These are phyloP conservation scores for Exephanes ischioxanthus DNA, from an alignment of 2,888 invertebrate genomes.

Conservation along the genomic window DNA sequence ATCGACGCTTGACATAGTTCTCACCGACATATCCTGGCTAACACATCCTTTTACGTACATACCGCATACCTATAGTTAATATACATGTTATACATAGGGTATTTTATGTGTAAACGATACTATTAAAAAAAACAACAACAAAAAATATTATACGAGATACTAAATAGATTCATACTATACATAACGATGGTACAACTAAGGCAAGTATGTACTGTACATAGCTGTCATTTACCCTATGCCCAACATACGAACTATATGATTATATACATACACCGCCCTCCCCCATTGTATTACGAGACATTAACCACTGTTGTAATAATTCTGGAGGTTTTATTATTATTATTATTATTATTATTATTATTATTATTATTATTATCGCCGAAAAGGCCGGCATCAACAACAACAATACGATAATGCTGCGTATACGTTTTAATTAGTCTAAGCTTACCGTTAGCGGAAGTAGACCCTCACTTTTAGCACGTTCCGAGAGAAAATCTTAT, in stretches of 20 bases:
- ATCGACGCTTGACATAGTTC: conserved; percentile 82
- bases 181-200: conserved; percentile 82
- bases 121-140: conserved; percentile 71
- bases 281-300: conserved; percentile 80
- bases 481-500: conserved; percentile 73
- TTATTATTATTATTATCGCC: conserved; percentile 73
- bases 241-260: conserved; percentile 75
- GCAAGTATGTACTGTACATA: conserved; percentile 85
- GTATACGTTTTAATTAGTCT: conserved; percentile 81
- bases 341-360: conserved; percentile 73
- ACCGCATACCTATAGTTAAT: conserved; percentile 82
- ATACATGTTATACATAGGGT: conserved; percentile 81
- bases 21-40: conserved; percentile 84
- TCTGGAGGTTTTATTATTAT: conserved; percentile 72
- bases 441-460: conserved; percentile 81
- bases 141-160: conserved; percentile 76
- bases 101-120: conserved; percentile 83
- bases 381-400: conserved; percentile 68
- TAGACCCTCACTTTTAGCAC: conserved; percentile 83
- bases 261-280: conserved; percentile 69
- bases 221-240: conserved; percentile 81
- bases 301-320: conserved; percentile 84
- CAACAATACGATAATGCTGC: conserved; percentile 79
- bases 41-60: conserved; percentile 83
- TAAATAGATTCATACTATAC: conserved; percentile 76